These are phyloP conservation scores for Acrobasis consociella DNA, from an alignment of 2,888 invertebrate species.

Conservation along the genomic window DNA sequence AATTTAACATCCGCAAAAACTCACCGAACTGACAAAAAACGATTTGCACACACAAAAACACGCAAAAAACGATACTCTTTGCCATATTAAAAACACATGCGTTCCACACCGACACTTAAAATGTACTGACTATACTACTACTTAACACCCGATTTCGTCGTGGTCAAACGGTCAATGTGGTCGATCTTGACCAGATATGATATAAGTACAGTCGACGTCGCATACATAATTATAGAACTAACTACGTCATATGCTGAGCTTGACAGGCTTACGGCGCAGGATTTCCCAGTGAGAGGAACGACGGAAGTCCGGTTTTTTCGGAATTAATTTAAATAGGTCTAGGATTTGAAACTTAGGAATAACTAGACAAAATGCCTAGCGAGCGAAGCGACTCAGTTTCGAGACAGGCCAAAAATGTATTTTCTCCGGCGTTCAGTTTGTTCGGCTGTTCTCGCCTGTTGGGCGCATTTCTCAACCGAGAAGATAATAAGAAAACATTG, in stretches of 20 bases:
- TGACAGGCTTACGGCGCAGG: neutral
- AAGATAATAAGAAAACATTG: too few species aligned
- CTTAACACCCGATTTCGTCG: slow-evolving; percentile 7
- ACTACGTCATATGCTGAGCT: neutral
- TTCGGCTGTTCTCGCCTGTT: too few species aligned
- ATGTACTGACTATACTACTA: slow-evolving; percentile 12
- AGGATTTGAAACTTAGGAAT: neutral
- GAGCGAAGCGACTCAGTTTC: too few species aligned
- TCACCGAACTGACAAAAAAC: slow-evolving; percentile 63
- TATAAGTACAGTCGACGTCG: slow-evolving; percentile 5
- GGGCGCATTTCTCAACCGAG: too few species aligned
- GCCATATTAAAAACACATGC: slow-evolving; percentile 38
- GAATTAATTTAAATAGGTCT: slow-evolving; percentile 6
- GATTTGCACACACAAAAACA: slow-evolving; percentile 51
- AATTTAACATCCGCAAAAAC: slow-evolving; percentile 33
- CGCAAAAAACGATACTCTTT: slow-evolving; percentile 46
- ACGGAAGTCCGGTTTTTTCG: slow-evolving; percentile 16
- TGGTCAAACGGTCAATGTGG: slow-evolving; percentile 25
- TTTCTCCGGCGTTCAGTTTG: too few species aligned
- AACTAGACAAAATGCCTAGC: too few species aligned
- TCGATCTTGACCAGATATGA: slow-evolving; percentile 29
- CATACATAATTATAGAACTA: neutral
- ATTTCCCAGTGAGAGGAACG: neutral
- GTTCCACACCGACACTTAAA: neutral
- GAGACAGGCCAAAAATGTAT: too few species aligned